phyloP scores from a whole-genome alignment of 2,113 vertebrate species.

The Noturus placidus region DNA sequence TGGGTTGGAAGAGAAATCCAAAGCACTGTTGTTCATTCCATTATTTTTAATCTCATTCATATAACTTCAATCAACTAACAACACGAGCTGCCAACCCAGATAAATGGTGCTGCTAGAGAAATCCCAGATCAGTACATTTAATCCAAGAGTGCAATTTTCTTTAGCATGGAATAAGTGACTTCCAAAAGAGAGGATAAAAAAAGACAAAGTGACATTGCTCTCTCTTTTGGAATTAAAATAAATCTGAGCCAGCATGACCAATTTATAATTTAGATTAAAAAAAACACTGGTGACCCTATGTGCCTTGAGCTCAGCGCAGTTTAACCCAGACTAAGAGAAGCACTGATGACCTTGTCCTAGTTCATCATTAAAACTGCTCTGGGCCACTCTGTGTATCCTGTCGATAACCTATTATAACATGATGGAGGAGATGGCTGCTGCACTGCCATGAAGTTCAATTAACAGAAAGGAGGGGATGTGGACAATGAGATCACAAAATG shows the following conservation, averaged over 20 bases:
- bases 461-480: constrained; percentile 43
- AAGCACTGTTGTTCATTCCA: constrained; percentile 34
- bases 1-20: constrained; percentile 43
- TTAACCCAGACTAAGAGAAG: constrained; percentile 38
- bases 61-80: constrained; percentile 41
- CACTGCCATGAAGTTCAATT: constrained; percentile 57
- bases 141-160: constrained; percentile 46
- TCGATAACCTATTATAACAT: constrained; percentile 76
- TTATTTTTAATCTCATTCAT: constrained; percentile 36
- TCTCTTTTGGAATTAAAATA: constrained; percentile 48
- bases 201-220: constrained; percentile 26
- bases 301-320: constrained; percentile 38
- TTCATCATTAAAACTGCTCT: constrained; percentile 62
- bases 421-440: constrained; percentile 41
- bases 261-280: constrained; percentile 57
- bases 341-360: constrained; percentile 73
- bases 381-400: constrained; percentile 65
- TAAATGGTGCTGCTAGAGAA: constrained; percentile 48
- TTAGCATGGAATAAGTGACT: constrained; percentile 42
- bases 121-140: constrained; percentile 42
- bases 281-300: constrained; percentile 26
- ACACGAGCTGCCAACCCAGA: constrained; percentile 38
- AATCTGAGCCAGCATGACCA: constrained; percentile 55
- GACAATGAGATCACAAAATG: constrained; percentile 47
- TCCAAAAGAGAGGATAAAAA: constrained; percentile 31